Percentiles rank a stretch among this genome's conserved stretches.
Evolutionary conservation across 2,113 vertebrate genomes (phyloP).

Genomic region (Apaloderma vittatum): DNA sequence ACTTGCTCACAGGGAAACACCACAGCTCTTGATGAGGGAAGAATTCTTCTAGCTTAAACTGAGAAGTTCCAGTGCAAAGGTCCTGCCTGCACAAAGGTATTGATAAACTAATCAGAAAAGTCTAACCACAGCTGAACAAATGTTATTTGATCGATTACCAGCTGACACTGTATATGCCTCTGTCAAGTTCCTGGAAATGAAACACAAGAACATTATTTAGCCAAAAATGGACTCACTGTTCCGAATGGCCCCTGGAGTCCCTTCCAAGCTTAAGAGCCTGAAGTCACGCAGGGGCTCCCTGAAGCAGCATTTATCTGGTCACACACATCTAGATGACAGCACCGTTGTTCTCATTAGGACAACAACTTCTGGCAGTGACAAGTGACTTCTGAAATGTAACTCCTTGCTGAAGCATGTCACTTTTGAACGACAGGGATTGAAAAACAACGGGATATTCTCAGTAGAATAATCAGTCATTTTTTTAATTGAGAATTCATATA

Average conservation of each 20-base stretch:
- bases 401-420: not conserved
- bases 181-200: slow-evolving; percentile 27
- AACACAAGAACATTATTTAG: slow-evolving; percentile 18
- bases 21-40: not conserved
- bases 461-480: not conserved
- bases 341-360: slow-evolving; percentile 17
- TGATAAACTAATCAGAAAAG: not conserved
- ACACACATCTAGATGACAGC: slow-evolving; percentile 36
- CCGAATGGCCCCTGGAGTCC: not conserved
- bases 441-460: not conserved
- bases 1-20: not conserved
- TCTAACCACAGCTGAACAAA: not conserved
- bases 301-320: slow-evolving; percentile 22
- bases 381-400: slow-evolving; percentile 16
- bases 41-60: not conserved
- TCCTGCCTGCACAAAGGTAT: not conserved
- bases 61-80: not conserved
- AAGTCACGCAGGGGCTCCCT: not conserved
- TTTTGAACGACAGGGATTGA: not conserved
- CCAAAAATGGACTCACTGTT: not conserved
- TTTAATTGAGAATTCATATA: slow-evolving; percentile 49
- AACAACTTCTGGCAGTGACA: slow-evolving; percentile 42
- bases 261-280: slow-evolving; percentile 10
- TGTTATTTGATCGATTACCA: not conserved
- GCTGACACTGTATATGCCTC: not conserved